Conservation (phyloP, 2,113 vertebrate species). For the Pterocles orientalis region DNA sequence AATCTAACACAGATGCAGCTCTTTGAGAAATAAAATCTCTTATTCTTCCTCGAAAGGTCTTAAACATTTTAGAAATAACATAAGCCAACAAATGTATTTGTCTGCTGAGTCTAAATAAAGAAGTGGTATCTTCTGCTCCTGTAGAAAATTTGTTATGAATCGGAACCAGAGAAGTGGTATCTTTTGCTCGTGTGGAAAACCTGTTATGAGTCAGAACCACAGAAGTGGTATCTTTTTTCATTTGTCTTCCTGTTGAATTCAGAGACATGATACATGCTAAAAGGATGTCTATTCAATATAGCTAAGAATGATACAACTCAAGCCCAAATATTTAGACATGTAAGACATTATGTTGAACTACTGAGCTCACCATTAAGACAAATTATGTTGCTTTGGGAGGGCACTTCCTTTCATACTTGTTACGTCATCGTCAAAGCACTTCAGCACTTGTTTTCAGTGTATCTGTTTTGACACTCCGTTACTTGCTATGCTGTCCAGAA, state of each 20-base stretch:
- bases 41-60: background rate
- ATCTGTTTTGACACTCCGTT: background rate
- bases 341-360: background rate
- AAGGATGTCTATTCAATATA: background rate
- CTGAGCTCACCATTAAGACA: background rate
- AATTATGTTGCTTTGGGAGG: background rate
- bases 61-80: background rate
- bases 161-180: background rate
- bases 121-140: background rate
- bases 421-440: background rate
- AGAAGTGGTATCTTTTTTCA: background rate
- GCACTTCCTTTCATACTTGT: background rate
- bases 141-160: background rate
- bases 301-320: background rate
- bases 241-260: background rate
- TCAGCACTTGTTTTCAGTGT: background rate
- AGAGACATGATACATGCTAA: background rate
- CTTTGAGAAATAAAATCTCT: background rate
- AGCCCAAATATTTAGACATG: background rate
- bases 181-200: background rate
- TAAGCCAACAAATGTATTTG: background rate
- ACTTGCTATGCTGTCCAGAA: background rate
- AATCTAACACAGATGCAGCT: conserved; percentile 3
- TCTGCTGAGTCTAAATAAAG: background rate
- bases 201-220: background rate